These are phyloP conservation scores for Atherinomorus stipes DNA, from an alignment of 2,113 vertebrate genomes.

Conservation along the genomic window DNA sequence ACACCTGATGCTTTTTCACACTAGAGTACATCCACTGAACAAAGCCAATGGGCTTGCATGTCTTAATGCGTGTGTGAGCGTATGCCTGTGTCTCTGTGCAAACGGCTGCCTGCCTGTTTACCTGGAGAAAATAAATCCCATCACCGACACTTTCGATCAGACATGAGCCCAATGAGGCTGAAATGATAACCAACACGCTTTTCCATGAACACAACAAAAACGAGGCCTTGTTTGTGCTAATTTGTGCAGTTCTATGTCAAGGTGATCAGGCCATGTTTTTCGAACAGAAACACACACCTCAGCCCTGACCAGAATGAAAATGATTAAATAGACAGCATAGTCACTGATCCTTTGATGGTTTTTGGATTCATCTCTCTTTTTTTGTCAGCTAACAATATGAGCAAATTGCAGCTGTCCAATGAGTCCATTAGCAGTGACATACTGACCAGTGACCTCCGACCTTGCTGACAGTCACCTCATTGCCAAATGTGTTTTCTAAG, in stretches of 20 bases:
- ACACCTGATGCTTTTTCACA: constrained; percentile 70
- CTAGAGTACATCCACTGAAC: constrained; percentile 61
- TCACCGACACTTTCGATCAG: constrained; percentile 46
- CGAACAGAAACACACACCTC: neutral
- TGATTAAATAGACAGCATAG: neutral
- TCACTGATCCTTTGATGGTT: constrained; percentile 7
- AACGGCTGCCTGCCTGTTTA: constrained; percentile 57
- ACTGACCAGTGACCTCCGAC: constrained; percentile 56
- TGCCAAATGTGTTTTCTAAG: constrained; percentile 51
- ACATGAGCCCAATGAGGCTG: constrained; percentile 60
- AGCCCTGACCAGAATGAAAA: neutral
- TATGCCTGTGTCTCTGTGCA: neutral
- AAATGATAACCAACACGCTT: constrained; percentile 49
- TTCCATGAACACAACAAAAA: constrained; percentile 34
- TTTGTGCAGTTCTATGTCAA: constrained; percentile 20
- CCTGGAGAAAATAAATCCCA: constrained; percentile 64
- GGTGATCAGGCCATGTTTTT: neutral
- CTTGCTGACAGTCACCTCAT: constrained; percentile 62
- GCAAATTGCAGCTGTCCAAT: constrained; percentile 19
- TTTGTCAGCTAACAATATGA: constrained; percentile 7
- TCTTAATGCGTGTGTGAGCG: constrained; percentile 15
- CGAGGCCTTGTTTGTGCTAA: constrained; percentile 3
- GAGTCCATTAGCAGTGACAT: constrained; percentile 34
- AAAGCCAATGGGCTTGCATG: constrained; percentile 9
- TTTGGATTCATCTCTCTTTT: constrained; percentile 11